Evolutionary conservation across 2,113 vertebrate genomes (phyloP).

Genomic region (Hylia prasina): DNA sequence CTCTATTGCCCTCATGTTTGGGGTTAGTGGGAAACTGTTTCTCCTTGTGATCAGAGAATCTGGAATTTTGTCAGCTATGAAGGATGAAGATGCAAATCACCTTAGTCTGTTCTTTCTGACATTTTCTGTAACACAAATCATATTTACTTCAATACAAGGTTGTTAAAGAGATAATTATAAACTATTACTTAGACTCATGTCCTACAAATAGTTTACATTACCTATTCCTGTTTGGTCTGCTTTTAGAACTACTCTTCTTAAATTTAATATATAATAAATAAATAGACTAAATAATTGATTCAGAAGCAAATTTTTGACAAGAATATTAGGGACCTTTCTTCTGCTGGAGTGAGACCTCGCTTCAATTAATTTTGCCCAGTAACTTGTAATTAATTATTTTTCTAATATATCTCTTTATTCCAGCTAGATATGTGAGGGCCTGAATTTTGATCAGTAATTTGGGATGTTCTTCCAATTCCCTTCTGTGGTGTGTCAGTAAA

Average conservation of each 20-base stretch:
- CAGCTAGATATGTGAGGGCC: neutral
- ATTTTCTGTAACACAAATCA: neutral
- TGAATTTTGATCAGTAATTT: neutral
- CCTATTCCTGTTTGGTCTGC: neutral
- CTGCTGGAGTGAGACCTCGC: neutral
- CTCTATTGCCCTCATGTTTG: neutral
- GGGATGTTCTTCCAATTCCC: neutral
- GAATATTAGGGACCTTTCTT: neutral
- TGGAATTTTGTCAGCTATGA: neutral
- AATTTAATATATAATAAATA: neutral
- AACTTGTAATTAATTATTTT: neutral
- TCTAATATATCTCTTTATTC: neutral
- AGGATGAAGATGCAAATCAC: neutral
- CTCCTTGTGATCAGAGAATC: neutral
- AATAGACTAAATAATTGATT: neutral
- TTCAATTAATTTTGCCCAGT: neutral
- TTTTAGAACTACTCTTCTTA: neutral
- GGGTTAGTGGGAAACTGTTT: neutral
- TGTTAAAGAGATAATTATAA: neutral
- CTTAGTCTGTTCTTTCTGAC: neutral
- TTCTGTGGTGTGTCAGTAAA: neutral
- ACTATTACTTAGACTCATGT: neutral
- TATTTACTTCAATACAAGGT: neutral
- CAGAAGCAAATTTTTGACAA: neutral
- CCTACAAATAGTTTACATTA: neutral